Base-by-base conservation (phyloP, 1,140 invertebrate species). In the Lucilia cuprina region DNA sequence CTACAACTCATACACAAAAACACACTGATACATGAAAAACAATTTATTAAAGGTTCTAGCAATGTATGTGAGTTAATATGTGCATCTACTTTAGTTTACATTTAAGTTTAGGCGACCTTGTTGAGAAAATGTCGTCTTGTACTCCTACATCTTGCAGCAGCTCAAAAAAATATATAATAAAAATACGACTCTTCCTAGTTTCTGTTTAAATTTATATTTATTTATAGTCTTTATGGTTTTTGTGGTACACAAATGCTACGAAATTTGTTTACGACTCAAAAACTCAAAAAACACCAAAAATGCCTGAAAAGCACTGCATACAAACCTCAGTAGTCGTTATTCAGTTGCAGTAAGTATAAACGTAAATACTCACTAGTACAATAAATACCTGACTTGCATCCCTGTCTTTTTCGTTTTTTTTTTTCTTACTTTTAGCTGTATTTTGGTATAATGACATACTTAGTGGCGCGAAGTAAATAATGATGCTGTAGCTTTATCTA, bases 261-360 rank as follows among this genome's bases (percentile, higher is more conserved):
- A 70, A 70, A 70, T 70, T 70, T 70, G 65, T 70, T 70, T 70
- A 70, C 65, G 65, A 70, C 65, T 70, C n/a, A 25, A 70, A 70
- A 55, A 55, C 50, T 17, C 17, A 55, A n/a, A 30, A 30, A 55
- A n/a, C 17, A 55, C 7, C 2, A 55, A 55, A 41, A 8, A 8
- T 41, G 10, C 41, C 25, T 30, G 25, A 41, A 41, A 41, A 41
- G 41, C 41, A 41, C 41, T 41, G 41, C 5, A 2, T 8, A 41
- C 41, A 41, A 41, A 2, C 41, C 41, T 41, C 41, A 55, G 50
- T 13, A 17, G 50, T 55, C 3, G 50, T 55, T 55, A 55, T 55
- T 14, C 50, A 55, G 13, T 55, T 55, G 50, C 50, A 55, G 50
- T 55, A 55, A 55, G 50, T 55, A 55, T 14, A 4, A 7, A 55